These are phyloP conservation scores for Eilema depressum DNA, from an alignment of 2,888 invertebrate genomes.

Conservation along the genomic window DNA sequence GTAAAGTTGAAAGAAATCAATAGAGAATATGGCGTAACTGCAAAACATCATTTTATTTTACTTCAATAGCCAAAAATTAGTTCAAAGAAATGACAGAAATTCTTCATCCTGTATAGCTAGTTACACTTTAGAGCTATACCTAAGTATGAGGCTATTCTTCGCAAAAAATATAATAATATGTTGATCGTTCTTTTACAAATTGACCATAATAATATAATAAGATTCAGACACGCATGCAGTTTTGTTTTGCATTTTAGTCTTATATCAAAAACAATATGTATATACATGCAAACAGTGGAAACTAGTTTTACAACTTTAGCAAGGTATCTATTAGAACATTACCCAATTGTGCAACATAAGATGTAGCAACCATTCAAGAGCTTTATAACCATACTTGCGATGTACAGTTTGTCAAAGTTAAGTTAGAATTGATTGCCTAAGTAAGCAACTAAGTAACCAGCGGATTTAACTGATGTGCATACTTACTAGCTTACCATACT, in stretches of 20 bases:
- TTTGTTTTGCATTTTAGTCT: conserved; percentile 1
- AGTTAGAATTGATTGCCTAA: conserved; percentile 58
- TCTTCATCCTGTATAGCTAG: no score
- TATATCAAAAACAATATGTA: not conserved
- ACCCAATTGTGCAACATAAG: not conserved
- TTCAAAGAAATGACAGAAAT: no score
- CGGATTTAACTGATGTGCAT: conserved; percentile 68
- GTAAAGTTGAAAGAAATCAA: no score
- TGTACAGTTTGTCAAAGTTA: not conserved
- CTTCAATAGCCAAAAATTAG: no score
- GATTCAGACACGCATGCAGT: conserved; percentile 25
- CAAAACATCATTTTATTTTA: no score
- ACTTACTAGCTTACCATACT: conserved; percentile 51
- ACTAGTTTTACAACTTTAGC: not conserved
- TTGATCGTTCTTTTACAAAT: conserved; percentile 21
- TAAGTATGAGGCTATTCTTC: not conserved
- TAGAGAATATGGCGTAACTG: no score
- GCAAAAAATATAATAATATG: not conserved
- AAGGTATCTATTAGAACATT: not conserved
- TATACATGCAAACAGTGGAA: not conserved
- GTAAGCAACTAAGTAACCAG: conserved; percentile 42
- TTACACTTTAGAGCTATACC: not conserved
- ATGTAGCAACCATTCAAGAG: conserved; percentile 8
- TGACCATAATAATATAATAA: conserved; percentile 43
- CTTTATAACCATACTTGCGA: not conserved